These are phyloP conservation scores for Sebastes fasciatus DNA, from an alignment of 2,113 vertebrate species.

Conservation along the genomic window DNA sequence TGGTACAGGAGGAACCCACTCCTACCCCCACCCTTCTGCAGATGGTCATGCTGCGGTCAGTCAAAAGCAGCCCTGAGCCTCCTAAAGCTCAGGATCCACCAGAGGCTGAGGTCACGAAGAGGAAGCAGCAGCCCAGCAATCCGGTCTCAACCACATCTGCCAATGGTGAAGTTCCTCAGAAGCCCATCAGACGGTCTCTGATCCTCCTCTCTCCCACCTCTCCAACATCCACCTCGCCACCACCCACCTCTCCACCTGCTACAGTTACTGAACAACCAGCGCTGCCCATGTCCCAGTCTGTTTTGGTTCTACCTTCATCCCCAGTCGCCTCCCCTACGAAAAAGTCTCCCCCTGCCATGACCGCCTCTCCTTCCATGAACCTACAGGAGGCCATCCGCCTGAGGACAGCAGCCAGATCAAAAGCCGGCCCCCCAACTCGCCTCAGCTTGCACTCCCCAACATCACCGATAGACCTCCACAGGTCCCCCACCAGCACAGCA, in stretches of 20 bases:
- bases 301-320: constrained; percentile 38
- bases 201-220: constrained; percentile 59
- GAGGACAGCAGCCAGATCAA: constrained; percentile 86
- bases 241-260: constrained; percentile 42
- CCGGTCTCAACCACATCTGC: constrained; percentile 8
- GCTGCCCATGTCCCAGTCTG: constrained; percentile 41
- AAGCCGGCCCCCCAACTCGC: constrained; percentile 53
- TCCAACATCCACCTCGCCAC: constrained; percentile 43
- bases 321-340: constrained; percentile 62
- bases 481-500: constrained; percentile 89
- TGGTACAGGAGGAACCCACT: constrained; percentile 82
- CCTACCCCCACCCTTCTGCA: constrained; percentile 89
- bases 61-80: constrained; percentile 72
- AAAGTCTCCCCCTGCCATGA: constrained; percentile 77
- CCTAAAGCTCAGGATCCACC: constrained; percentile 45
- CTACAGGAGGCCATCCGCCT: constrained; percentile 89
- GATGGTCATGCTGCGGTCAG: constrained; percentile 89
- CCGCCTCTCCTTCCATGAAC: constrained; percentile 80
- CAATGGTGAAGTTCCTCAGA: constrained; percentile 85
- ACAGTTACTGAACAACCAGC: constrained; percentile 16
- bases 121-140: constrained; percentile 22
- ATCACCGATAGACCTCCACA: constrained; percentile 74
- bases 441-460: constrained; percentile 69
- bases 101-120: constrained; percentile 45
- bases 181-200: constrained; percentile 88